These are phyloP conservation scores for Spongilla lacustris DNA, from an alignment of 37 sponge, comb jelly and placozoan species.

Conservation along the genomic window DNA sequence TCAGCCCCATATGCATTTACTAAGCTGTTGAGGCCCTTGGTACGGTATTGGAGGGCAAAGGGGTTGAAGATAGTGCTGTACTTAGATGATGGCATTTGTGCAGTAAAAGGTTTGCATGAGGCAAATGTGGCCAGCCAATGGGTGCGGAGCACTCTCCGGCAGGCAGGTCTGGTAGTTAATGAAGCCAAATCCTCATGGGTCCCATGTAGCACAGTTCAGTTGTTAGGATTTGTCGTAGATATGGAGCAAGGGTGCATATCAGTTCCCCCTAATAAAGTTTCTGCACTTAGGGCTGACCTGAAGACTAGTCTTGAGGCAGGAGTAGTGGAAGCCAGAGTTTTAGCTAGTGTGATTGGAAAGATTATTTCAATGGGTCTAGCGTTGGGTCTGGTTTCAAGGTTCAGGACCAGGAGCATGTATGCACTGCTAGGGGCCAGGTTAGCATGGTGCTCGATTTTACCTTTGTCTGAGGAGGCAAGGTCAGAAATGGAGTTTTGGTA, in stretches of 20 bases:
- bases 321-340: background rate
- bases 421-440: background rate
- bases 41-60: conserved; percentile 23
- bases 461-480: background rate
- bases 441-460: conserved; percentile 10
- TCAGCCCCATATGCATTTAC: conserved; percentile 47
- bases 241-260: background rate
- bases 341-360: conserved; percentile 39
- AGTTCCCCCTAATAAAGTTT: conserved; percentile 17
- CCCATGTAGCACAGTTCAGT: background rate
- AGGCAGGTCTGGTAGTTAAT: conserved; percentile 19
- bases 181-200: conserved; percentile 17
- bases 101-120: background rate
- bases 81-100: conserved; percentile 49
- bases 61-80: conserved; percentile 35
- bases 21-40: conserved; percentile 35
- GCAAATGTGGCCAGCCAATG: background rate
- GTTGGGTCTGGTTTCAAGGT: background rate
- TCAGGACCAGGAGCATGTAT: conserved; percentile 29
- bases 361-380: conserved; percentile 28
- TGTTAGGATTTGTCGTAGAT: conserved; percentile 12
- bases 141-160: background rate
- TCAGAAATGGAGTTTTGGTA: conserved; percentile 32
- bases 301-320: background rate
- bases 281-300: background rate